These are phyloP conservation scores for Tenthredo distinguenda DNA, from an alignment of 2,888 invertebrate genomes.

Conservation along the genomic window DNA sequence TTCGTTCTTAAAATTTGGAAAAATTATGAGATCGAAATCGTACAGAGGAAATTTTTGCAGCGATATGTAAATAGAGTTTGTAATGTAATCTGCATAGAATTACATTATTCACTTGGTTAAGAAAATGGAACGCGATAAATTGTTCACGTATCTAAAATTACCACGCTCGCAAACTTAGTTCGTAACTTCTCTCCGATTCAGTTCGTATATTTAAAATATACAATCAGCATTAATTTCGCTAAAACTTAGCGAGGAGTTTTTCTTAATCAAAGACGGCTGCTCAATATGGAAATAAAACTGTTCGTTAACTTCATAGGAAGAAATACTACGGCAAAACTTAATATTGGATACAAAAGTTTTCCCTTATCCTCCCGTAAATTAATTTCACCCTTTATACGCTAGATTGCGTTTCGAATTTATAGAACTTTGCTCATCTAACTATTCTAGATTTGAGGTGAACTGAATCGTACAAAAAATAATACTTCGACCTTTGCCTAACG, in stretches of 20 bases:
- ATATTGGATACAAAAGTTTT: neutral
- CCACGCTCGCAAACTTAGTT: neutral
- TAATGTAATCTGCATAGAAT: neutral
- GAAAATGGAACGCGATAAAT: neutral
- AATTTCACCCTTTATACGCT: neutral
- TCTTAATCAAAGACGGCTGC: neutral
- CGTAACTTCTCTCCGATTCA: neutral
- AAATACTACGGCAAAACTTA: neutral
- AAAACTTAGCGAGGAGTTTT: neutral
- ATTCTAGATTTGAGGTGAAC: neutral
- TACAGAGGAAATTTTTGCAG: neutral
- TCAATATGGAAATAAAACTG: neutral
- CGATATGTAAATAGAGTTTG: neutral
- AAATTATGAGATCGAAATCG: neutral
- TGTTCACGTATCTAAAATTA: neutral
- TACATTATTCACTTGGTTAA: neutral
- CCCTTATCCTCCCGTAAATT: neutral
- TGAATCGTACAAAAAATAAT: neutral
- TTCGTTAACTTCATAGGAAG: neutral
- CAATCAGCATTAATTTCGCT: slow-evolving; percentile 2
- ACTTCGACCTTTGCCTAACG: neutral
- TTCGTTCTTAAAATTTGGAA: neutral
- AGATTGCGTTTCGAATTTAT: neutral
- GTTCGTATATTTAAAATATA: neutral
- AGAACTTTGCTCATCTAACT: neutral